Percentiles rank a stretch among this genome's conserved stretches.
phyloP scores from a whole-genome alignment of 2,888 invertebrate species.

The Pseudococcus longispinus region DNA sequence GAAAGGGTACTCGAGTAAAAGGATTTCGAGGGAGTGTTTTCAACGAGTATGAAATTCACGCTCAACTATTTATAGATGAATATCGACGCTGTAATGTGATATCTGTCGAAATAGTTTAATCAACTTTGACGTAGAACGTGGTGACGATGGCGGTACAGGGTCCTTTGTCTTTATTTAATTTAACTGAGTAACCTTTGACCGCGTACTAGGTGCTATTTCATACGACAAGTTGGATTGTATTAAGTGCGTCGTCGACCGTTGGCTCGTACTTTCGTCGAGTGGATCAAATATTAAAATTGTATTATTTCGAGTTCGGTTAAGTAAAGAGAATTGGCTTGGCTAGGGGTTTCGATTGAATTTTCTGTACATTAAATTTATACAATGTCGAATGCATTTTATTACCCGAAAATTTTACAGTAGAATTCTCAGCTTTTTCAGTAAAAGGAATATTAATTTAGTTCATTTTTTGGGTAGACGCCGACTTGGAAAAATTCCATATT shows the following conservation, averaged over 20 bases:
- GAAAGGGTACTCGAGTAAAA: background rate
- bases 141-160: background rate
- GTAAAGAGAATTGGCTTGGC: background rate
- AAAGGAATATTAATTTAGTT: no score
- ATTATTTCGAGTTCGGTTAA: background rate
- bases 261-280: background rate
- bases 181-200: constrained; percentile 13
- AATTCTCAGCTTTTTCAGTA: no score
- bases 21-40: background rate
- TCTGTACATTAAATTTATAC: no score
- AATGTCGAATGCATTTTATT: no score
- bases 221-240: background rate
- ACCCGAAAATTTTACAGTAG: no score
- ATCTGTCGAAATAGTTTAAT: background rate
- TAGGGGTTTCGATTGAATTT: no score
- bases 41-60: background rate
- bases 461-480: no score
- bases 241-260: background rate
- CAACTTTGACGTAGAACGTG: background rate
- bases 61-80: background rate
- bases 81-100: background rate
- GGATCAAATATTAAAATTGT: background rate
- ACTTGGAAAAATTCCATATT: no score
- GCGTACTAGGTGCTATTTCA: background rate
- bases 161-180: constrained; percentile 1